Percentiles rank a stretch among this genome's conserved stretches.
These are phyloP conservation scores for Epiblema foenella DNA, from an alignment of 2,888 invertebrate species.

Conservation along the genomic window DNA sequence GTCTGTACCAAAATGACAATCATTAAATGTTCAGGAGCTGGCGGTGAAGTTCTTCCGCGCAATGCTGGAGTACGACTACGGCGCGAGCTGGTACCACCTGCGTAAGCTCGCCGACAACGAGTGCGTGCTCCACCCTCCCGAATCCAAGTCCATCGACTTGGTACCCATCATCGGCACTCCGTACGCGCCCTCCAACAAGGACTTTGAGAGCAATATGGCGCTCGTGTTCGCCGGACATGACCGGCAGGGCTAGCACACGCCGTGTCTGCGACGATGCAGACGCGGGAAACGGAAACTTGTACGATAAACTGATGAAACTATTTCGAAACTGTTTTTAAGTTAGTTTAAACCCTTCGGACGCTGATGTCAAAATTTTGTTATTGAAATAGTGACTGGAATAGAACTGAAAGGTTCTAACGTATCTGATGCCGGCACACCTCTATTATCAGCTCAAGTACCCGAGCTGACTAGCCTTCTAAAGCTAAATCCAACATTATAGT, in stretches of 20 bases:
- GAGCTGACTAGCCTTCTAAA: no score
- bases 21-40: conserved; percentile 65
- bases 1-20: not conserved
- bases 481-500: no score
- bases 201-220: conserved; percentile 60
- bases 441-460: no score
- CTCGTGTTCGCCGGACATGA: conserved; percentile 61
- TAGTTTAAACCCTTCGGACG: no score
- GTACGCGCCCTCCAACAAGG: conserved; percentile 54
- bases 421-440: no score
- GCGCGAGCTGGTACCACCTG: conserved; percentile 68
- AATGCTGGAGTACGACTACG: conserved; percentile 77
- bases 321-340: not conserved
- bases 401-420: no score
- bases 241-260: conserved; percentile 8
- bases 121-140: conserved; percentile 54
- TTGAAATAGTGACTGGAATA: no score
- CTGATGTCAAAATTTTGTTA: no score
- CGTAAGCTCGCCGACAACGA: conserved; percentile 64
- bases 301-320: conserved; percentile 19
- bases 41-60: conserved; percentile 83
- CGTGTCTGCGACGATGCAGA: conserved; percentile 31
- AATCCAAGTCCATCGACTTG: conserved; percentile 49
- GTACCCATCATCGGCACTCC: conserved; percentile 63
- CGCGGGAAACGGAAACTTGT: conserved; percentile 26